A percentile compares a stretch with the other conserved stretches of the same genome.
Conservation (phyloP, 2,888 invertebrate genomes). For the Campaea margaritaria region DNA sequence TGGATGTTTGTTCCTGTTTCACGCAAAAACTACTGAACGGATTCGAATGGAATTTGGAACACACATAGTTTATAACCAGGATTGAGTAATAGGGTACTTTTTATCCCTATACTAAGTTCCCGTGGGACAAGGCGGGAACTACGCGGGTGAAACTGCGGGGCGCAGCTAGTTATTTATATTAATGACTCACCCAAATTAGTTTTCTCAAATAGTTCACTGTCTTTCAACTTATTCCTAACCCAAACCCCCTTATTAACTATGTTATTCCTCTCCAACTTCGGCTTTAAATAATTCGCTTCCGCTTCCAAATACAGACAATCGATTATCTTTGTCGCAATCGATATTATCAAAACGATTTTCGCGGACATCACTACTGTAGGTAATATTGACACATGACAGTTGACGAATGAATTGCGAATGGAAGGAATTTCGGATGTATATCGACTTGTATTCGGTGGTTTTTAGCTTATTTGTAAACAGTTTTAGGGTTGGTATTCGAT, state of each 20-base stretch:
- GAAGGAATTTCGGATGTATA: slow-evolving; percentile 54
- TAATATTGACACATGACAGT: slow-evolving; percentile 35
- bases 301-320: slow-evolving; percentile 46
- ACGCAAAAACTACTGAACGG: no score
- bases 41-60: no score
- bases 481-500: slow-evolving; percentile 20
- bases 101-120: no score
- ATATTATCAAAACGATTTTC: slow-evolving; percentile 41
- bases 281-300: slow-evolving; percentile 52
- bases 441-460: slow-evolving; percentile 46
- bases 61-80: no score
- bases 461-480: slow-evolving; percentile 63
- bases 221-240: slow-evolving; percentile 50
- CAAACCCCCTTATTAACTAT: slow-evolving; percentile 71
- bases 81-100: no score
- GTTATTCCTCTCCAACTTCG: slow-evolving; percentile 65
- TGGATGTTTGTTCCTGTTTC: no score
- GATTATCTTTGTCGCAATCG: slow-evolving; percentile 48
- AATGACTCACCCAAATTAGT: slow-evolving; percentile 40
- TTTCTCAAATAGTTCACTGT: slow-evolving; percentile 38
- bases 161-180: no score
- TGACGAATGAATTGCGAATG: slow-evolving; percentile 34
- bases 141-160: no score
- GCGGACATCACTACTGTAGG: slow-evolving; percentile 62
- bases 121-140: no score